Evolutionary conservation across 1,140 invertebrate species (phyloP), one percentile per base, ranked within the genome.

Genomic region (Rhyzopertha dominica): DNA sequence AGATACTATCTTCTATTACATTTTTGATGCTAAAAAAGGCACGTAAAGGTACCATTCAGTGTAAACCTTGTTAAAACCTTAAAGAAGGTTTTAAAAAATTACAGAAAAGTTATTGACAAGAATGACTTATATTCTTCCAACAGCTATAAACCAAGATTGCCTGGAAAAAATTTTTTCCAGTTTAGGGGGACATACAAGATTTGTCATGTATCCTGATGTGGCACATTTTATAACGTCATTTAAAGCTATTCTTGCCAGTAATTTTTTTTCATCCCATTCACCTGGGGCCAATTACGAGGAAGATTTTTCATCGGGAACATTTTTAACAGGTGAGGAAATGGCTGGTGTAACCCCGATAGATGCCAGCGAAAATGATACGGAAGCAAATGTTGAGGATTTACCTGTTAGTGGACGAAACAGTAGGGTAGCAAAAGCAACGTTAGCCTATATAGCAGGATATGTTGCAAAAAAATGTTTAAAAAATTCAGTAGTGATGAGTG

Each of bases 241-340:
- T 25, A 48, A 48, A 43, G 10, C 46, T 17, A 23, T 48, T 4
- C n/a, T 49, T 18, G 32, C 44, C 1, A 49, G 38, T 23, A 49
- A 49, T 35, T 49, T 37, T 19, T 9, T 43, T 16, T 16, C 39
- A 12, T 2, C 10, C 5, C 47, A 37, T 49, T 49, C 47, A 5
- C 31, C 25, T 5, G 16, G 22, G 9, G 29, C 41, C 1, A 49
- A 49, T 24, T 49, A 41, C 24, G 47, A 49, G 14, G 10, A 29
- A 12, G 45, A 43, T 49, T 28, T 13, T 10, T 13, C 17, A 3
- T 2, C 23, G 24, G 28, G 46, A 19, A 31, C 17, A n/a, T 48
- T 48, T 34, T 2, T 48, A 4, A 24, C 30, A 7, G 30, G 39
- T 13, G 30, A 48, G 17, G 30, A 34, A 7, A 16, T 22, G 3